Evolutionary conservation across 2,113 vertebrate genomes (phyloP).

Genomic region (Riparia riparia): DNA sequence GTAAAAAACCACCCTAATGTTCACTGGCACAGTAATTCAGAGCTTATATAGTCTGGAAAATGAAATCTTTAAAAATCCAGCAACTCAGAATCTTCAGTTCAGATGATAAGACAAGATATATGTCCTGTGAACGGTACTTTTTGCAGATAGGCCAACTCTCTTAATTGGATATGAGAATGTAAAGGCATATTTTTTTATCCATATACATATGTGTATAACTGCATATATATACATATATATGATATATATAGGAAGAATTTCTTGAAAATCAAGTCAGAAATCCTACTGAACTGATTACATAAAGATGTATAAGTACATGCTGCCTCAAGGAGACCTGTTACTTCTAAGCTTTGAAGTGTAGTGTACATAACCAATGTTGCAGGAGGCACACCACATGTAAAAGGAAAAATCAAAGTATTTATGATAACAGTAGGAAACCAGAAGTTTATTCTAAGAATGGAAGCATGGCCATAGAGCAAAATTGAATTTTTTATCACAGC

Average conservation of each 20-base stretch:
- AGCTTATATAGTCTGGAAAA: neutral
- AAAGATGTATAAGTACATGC: neutral
- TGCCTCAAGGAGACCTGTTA: neutral
- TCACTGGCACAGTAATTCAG: neutral
- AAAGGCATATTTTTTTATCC: neutral
- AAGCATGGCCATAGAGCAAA: neutral
- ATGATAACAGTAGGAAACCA: neutral
- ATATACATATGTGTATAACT: neutral
- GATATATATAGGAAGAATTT: neutral
- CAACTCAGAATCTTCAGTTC: neutral
- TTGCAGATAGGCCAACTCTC: neutral
- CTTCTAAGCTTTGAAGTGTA: neutral
- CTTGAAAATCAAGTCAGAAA: neutral
- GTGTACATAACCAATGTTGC: neutral
- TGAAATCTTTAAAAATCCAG: fast-evolving
- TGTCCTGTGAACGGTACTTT: neutral
- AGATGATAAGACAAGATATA: neutral
- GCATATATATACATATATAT: no score
- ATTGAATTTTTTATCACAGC: neutral
- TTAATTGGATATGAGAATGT: neutral
- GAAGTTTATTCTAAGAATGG: neutral
- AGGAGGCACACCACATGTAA: neutral
- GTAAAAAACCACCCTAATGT: neutral
- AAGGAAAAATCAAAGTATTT: neutral
- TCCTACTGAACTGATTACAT: neutral